These are phyloP conservation scores for Leucophenga varia DNA, from an alignment of 1,140 invertebrate species.

Conservation along the genomic window DNA sequence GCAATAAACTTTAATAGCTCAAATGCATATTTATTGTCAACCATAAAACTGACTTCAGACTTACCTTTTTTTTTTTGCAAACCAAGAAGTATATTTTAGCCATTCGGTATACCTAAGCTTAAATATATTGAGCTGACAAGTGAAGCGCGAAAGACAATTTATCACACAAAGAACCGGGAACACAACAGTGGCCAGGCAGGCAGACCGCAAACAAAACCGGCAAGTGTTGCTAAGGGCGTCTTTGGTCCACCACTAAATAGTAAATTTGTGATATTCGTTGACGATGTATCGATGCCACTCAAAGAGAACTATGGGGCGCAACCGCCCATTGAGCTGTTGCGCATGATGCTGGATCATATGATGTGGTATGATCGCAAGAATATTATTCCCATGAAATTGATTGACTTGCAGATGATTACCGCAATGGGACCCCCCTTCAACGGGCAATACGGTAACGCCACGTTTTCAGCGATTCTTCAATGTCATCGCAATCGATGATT, in stretches of 20 bases:
- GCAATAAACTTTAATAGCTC: too few relatives aligned
- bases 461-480: constrained; percentile 90
- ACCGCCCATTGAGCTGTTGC: constrained; percentile 86
- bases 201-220: too few relatives aligned
- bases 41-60: too few relatives aligned
- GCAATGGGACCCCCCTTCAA: constrained; percentile 84
- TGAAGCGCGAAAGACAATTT: too few relatives aligned
- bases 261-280: constrained; percentile 87
- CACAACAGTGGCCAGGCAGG: too few relatives aligned
- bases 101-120: too few relatives aligned
- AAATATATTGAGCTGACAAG: too few relatives aligned
- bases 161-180: too few relatives aligned
- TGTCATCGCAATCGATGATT: constrained; percentile 86
- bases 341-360: constrained; percentile 88
- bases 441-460: constrained; percentile 80
- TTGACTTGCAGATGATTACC: constrained; percentile 85
- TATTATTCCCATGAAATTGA: constrained; percentile 77
- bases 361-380: constrained; percentile 94
- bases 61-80: too few relatives aligned
- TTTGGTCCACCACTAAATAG: constrained; percentile 92
- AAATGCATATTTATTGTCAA: too few relatives aligned
- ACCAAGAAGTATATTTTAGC: too few relatives aligned
- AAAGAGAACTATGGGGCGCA: constrained; percentile 87
- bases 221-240: too few relatives aligned
- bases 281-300: constrained; percentile 91